phyloP scores from a whole-genome alignment of 2,113 vertebrate species.

The Notarius quadriscutis region DNA sequence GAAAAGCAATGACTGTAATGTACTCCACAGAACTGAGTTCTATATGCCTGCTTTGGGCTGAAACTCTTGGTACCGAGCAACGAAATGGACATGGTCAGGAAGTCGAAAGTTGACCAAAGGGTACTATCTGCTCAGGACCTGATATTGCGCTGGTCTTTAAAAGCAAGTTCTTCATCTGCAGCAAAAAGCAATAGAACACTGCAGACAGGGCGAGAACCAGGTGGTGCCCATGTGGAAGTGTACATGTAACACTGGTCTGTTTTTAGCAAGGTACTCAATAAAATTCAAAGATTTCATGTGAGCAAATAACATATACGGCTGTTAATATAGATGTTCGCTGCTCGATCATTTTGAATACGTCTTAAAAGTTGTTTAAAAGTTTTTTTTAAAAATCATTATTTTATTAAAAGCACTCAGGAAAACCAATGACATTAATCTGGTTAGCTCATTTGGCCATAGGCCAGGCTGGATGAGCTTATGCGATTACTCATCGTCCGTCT shows the following conservation, averaged over 20 bases:
- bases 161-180: not conserved
- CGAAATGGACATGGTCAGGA: not conserved
- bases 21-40: not conserved
- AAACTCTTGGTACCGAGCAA: not conserved
- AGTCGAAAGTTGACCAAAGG: not conserved
- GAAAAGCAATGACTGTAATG: not conserved
- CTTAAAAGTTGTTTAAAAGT: not conserved
- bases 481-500: too few species aligned
- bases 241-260: not conserved
- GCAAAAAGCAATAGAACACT: constrained; percentile 14
- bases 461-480: too few species aligned
- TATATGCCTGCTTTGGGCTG: not conserved
- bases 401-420: not conserved
- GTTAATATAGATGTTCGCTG: not conserved
- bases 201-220: not conserved
- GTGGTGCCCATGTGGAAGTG: not conserved
- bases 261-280: constrained; percentile 12
- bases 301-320: not conserved
- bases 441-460: too few species aligned
- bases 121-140: not conserved
- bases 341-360: not conserved
- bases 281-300: not conserved
- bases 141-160: not conserved
- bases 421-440: not conserved
- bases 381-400: too few species aligned